phyloP scores from a whole-genome alignment of 2,888 invertebrate species.

The Yponomeuta evonymella region DNA sequence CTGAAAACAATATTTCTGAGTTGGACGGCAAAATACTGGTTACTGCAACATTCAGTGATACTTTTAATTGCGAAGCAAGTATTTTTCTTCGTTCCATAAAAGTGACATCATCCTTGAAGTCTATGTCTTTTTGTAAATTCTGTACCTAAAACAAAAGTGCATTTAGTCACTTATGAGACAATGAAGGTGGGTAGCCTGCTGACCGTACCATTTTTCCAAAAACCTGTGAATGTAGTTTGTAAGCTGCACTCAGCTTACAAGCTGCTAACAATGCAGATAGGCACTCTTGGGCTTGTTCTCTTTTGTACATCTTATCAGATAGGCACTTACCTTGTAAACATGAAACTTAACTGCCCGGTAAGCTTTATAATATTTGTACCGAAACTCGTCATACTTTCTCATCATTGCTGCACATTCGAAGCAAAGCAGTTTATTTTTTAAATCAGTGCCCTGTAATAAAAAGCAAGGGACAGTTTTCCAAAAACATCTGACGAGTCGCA shows the following conservation, averaged over 20 bases:
- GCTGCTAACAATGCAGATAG: no score
- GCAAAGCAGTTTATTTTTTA: slow-evolving; percentile 27
- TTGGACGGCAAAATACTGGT: slow-evolving; percentile 25
- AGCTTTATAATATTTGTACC: slow-evolving; percentile 30
- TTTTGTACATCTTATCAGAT: no score
- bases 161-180: no score
- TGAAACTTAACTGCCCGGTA: slow-evolving; percentile 22
- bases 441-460: slow-evolving; percentile 20
- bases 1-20: neutral
- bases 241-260: no score
- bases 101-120: neutral
- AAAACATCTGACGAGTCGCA: neutral
- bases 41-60: slow-evolving; percentile 20
- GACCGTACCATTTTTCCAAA: no score
- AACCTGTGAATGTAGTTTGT: no score
- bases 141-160: no score
- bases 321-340: no score
- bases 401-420: slow-evolving; percentile 33
- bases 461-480: neutral
- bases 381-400: slow-evolving; percentile 32
- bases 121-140: no score
- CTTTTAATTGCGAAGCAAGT: neutral
- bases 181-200: no score
- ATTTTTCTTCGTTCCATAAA: neutral
- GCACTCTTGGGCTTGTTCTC: no score